Evolutionary conservation across 2,888 invertebrate genomes (phyloP).

Genomic region (Limenitis arthemis): DNA sequence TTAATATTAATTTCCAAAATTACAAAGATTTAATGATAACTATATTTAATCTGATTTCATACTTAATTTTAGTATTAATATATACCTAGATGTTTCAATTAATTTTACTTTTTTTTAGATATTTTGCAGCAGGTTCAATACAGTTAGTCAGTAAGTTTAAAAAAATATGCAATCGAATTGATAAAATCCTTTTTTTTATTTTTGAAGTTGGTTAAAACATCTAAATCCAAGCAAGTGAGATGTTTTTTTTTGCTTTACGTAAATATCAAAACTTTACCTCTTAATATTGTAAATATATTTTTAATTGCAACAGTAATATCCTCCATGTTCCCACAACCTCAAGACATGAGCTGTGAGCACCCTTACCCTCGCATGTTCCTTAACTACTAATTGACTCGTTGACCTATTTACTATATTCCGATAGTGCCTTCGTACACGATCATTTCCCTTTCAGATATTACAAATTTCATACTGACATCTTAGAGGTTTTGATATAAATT

Average conservation of each 20-base stretch:
- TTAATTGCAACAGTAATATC: background rate
- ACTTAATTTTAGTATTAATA: too few relatives aligned
- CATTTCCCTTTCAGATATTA: background rate
- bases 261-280: background rate
- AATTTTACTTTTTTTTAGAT: too few relatives aligned
- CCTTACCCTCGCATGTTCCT: conserved; percentile 6
- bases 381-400: conserved; percentile 27
- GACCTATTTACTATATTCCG: conserved; percentile 23
- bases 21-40: too few relatives aligned
- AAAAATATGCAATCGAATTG: too few relatives aligned
- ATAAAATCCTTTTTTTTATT: too few relatives aligned
- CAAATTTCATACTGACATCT: background rate
- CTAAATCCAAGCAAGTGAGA: too few relatives aligned
- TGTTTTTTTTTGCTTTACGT: background rate
- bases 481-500: background rate
- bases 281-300: background rate
- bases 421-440: conserved; percentile 1
- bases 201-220: too few relatives aligned
- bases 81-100: too few relatives aligned
- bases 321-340: background rate
- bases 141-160: too few relatives aligned
- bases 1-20: too few relatives aligned
- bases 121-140: too few relatives aligned
- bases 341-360: conserved; percentile 6
- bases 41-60: too few relatives aligned